Evolutionary conservation across 2,797 vertebrate genomes (phyloP), one percentile per base, ranked within the genome.

Genomic region (Urocyon cinereoargenteus): DNA sequence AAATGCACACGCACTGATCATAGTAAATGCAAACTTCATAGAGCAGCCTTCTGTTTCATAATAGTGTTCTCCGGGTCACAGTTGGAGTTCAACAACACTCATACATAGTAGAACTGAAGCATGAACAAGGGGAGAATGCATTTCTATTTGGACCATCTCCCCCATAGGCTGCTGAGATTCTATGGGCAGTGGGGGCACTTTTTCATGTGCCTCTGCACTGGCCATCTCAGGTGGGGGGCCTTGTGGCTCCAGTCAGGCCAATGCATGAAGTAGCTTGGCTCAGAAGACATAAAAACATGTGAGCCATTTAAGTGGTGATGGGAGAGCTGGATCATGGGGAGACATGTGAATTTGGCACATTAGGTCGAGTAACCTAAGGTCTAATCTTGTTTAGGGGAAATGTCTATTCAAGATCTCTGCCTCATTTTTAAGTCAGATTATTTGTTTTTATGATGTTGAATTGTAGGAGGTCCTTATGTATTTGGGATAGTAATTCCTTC

Each of bases 11-110:
- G 61, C 31, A 55, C 18, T 77, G 66, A 12, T 95, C 73, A 57
- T 68, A 92, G 94, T 72, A 84, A 96, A 92, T 11, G 89, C 51
- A 93, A 94, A 94, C 49, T 49, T 26, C 79, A 86, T 14, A 95
- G 83, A 78, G n/a, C 31, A 95, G 72, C 22, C 82, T 96, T 64
- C 57, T 40, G 19, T 4, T 95, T 82, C 24, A 24, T 5, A 34
- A 85, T 45, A 26, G 40, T 85, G 68, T 73, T 84, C 36, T 94
- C 14, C 55, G 86, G 96, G 93, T 96, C 34, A 83, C 79, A 45
- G 57, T 62, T 95, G 97, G 86, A 66, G 79, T 18, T 36, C 16
- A 22, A 86, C 55, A 28, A 94, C 55, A 61, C 49, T 40, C 12
- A 24, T 2, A 7, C 14, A 16, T 26, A 97, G 82, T 53, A 91